phyloP scores from a whole-genome alignment of 1,140 invertebrate species.

The Zaprionus capensis region DNA sequence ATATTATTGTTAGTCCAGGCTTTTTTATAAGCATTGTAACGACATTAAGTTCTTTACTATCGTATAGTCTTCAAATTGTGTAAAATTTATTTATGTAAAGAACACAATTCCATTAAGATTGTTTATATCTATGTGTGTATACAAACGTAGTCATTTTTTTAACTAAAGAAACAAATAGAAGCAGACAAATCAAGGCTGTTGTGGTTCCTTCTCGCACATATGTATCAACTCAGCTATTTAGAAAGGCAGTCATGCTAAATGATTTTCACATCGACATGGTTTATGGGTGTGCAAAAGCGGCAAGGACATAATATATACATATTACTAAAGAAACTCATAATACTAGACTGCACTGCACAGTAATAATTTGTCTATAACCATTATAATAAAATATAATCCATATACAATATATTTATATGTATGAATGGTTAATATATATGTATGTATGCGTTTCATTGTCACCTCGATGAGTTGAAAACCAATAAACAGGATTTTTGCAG shows the following conservation, averaged over 20 bases:
- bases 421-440: not conserved
- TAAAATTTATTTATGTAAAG: too few relatives aligned
- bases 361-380: too few relatives aligned
- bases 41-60: too few relatives aligned
- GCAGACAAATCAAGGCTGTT: constrained; percentile 49
- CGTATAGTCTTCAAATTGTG: too few relatives aligned
- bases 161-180: constrained; percentile 7
- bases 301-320: constrained; percentile 37
- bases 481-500: constrained; percentile 68
- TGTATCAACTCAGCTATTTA: constrained; percentile 40
- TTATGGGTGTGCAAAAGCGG: constrained; percentile 35
- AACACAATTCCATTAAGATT: too few relatives aligned
- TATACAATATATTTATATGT: constrained; percentile 10
- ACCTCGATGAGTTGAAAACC: constrained; percentile 30
- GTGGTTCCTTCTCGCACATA: not conserved
- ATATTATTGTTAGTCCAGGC: too few relatives aligned
- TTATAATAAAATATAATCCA: too few relatives aligned
- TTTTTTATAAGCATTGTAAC: too few relatives aligned
- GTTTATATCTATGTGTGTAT: not conserved
- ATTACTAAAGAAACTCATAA: not conserved
- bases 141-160: not conserved
- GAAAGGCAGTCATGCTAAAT: constrained; percentile 56
- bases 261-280: constrained; percentile 27
- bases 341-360: too few relatives aligned
- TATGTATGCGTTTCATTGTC: constrained; percentile 32